These are phyloP conservation scores for Caenorhabditis sinica DNA, from an alignment of 2,888 invertebrate genomes.

Conservation along the genomic window DNA sequence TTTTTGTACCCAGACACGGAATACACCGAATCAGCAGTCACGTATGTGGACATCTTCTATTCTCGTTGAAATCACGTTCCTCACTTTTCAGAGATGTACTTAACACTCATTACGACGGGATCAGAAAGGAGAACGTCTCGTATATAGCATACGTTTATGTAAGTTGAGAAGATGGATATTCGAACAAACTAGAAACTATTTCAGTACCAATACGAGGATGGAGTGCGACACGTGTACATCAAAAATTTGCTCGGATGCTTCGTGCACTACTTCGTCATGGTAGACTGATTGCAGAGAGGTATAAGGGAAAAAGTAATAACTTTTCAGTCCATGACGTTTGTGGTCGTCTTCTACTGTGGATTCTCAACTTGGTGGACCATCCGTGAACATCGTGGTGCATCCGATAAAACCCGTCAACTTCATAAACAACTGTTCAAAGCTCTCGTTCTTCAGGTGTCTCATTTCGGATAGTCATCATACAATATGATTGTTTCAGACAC, in stretches of 20 bases:
- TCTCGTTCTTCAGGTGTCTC: constrained; percentile 50
- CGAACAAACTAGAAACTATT: constrained; percentile 2
- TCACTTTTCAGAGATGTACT: constrained; percentile 41
- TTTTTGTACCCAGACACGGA: constrained; percentile 62
- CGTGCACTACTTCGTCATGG: constrained; percentile 62
- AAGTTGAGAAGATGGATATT: background rate
- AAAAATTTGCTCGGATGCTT: constrained; percentile 58
- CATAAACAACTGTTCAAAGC: constrained; percentile 61
- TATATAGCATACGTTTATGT: constrained; percentile 62
- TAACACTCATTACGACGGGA: constrained; percentile 44
- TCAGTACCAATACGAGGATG: constrained; percentile 50
- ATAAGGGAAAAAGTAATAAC: background rate
- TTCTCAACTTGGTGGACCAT: constrained; percentile 51
- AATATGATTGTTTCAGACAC: constrained; percentile 34
- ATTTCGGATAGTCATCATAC: background rate
- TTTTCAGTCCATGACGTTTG: constrained; percentile 51
- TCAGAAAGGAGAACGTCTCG: constrained; percentile 54
- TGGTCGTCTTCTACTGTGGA: constrained; percentile 51
- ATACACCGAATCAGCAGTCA: constrained; percentile 53
- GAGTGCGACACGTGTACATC: constrained; percentile 34
- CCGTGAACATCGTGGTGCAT: constrained; percentile 35
- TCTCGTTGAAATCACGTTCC: background rate
- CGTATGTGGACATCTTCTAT: constrained; percentile 6
- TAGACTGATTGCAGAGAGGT: background rate
- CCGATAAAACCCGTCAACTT: constrained; percentile 49